Percentiles rank a stretch among this genome's conserved stretches.
Evolutionary conservation across 2,888 invertebrate genomes (phyloP).

Genomic region (Cephus sareptanus): DNA sequence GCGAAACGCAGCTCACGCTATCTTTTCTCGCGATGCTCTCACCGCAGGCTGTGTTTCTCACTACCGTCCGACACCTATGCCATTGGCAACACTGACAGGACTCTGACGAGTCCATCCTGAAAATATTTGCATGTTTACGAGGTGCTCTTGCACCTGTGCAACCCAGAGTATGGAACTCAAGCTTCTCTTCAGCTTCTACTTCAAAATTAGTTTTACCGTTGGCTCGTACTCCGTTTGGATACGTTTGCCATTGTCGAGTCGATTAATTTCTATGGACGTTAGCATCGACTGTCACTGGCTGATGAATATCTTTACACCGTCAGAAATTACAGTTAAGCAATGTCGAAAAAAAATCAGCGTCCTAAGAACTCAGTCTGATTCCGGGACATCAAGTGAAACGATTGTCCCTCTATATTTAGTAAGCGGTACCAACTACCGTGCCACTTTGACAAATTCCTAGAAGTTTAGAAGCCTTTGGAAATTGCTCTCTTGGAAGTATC

Average conservation of each 20-base stretch:
- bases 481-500: not conserved
- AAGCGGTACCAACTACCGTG: not conserved
- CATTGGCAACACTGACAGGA: conserved; percentile 49
- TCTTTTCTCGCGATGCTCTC: not conserved
- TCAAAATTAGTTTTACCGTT: not conserved
- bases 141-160: conserved; percentile 45
- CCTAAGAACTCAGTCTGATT: not conserved
- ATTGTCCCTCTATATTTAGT: not conserved
- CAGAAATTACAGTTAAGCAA: not conserved
- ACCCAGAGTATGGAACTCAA: not conserved
- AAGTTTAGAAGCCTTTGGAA: not conserved
- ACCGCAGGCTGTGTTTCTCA: not conserved
- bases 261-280: not conserved
- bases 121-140: conserved; percentile 62
- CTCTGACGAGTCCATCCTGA: conserved; percentile 56
- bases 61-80: not conserved
- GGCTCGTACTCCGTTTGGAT: not conserved
- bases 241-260: too few species aligned
- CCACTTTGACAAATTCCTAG: not conserved
- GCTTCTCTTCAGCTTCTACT: not conserved
- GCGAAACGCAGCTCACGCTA: not conserved
- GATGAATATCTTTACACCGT: not conserved
- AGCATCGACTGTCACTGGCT: not conserved
- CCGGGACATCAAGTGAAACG: not conserved
- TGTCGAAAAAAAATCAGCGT: not conserved